A percentile compares a stretch with the other conserved stretches of the same genome.
phyloP scores from a whole-genome alignment of 2,113 vertebrate species.

The Pantherophis guttatus region DNA sequence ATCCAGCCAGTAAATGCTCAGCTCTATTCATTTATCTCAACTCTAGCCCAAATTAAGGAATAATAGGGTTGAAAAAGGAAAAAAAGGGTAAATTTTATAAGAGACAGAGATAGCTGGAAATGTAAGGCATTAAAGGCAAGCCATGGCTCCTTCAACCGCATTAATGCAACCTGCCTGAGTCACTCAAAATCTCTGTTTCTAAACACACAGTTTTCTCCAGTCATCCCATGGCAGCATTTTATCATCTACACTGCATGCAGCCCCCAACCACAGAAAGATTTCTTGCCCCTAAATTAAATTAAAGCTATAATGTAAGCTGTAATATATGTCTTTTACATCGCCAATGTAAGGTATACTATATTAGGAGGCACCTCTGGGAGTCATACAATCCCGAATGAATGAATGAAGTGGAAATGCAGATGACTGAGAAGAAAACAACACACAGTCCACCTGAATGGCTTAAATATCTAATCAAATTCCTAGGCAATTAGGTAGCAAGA shows the following conservation, averaged over 20 bases:
- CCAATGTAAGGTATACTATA: not conserved
- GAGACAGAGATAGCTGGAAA: not conserved
- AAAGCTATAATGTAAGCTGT: not conserved
- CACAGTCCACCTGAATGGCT: constrained; percentile 3
- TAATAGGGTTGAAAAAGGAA: not conserved
- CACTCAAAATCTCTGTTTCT: not conserved
- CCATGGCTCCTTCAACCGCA: not conserved
- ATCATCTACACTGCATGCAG: not conserved
- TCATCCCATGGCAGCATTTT: not conserved
- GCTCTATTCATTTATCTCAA: not conserved
- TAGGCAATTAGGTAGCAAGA: constrained; percentile 34
- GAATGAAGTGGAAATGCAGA: constrained; percentile 24
- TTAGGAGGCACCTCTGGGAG: not conserved
- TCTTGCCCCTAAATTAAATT: not conserved
- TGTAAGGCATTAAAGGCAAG: not conserved
- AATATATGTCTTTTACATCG: not conserved
- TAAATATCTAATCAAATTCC: constrained; percentile 47
- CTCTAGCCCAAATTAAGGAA: not conserved
- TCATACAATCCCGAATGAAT: not conserved
- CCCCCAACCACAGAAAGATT: not conserved
- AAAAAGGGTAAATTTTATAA: not conserved
- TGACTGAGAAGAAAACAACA: constrained; percentile 20
- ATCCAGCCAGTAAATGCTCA: not conserved
- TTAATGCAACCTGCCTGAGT: not conserved
- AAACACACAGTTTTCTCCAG: not conserved